phyloP scores from a whole-genome alignment of 1,140 invertebrate genomes.

The Platyura marginata region DNA sequence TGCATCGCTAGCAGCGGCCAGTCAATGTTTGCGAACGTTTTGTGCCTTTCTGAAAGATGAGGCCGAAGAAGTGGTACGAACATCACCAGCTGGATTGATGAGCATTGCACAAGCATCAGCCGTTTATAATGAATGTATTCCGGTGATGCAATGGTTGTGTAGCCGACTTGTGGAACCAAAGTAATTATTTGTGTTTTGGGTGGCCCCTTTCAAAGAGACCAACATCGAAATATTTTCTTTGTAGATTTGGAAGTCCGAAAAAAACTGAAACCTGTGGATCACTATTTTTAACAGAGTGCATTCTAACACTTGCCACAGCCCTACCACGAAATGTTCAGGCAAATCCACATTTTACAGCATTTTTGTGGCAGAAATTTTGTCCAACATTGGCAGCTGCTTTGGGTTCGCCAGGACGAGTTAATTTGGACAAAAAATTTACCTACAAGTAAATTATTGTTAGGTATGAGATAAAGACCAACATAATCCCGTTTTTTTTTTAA shows the following conservation, averaged over 20 bases:
- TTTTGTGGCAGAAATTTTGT: constrained; percentile 82
- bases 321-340: constrained; percentile 61
- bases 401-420: constrained; percentile 44
- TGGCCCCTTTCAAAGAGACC: not conserved
- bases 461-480: not conserved
- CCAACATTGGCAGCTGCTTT: constrained; percentile 72
- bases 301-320: constrained; percentile 66
- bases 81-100: constrained; percentile 21
- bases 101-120: constrained; percentile 42
- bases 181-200: too few species aligned
- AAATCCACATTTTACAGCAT: constrained; percentile 67
- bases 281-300: constrained; percentile 67
- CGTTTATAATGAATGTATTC: constrained; percentile 79
- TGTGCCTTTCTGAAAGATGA: constrained; percentile 45
- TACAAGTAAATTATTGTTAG: constrained; percentile 23
- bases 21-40: constrained; percentile 63
- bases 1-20: constrained; percentile 63
- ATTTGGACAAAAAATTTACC: constrained; percentile 24
- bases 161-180: constrained; percentile 58
- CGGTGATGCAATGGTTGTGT: constrained; percentile 75
- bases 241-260: constrained; percentile 25
- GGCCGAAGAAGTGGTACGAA: constrained; percentile 23
- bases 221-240: not conserved
- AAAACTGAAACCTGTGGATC: constrained; percentile 41
- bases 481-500: not conserved